Base-by-base conservation (phyloP, 2,888 invertebrate species). In the Eucriotettix oculatus region DNA sequence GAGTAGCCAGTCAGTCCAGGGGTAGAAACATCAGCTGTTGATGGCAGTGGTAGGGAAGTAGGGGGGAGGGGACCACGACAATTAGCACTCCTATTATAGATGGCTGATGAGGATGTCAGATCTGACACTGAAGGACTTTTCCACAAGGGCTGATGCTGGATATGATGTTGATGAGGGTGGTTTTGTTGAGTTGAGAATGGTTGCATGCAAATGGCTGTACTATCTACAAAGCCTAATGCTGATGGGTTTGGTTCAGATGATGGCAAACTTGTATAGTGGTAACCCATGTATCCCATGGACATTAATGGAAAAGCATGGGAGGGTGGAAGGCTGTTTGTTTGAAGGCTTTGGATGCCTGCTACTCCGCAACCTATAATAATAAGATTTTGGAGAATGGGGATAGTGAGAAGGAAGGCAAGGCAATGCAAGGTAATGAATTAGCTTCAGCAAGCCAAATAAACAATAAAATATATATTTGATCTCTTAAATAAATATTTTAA, bases 81-180 rank as follows among this genome's bases (percentile, higher is more conserved):
- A 59, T 54, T 59, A 55, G 55, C 54, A 59, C 54, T 59, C 42
- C 56, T 56, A 43, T 42, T 48, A 55, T 55, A 59, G 58, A 43
- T 42, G 58, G 53, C 53, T 53, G 58, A 53, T 58, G 53, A 58
- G 59, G 60, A 60, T 41, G 57, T 58, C 52, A 63, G 59, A 54
- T 63, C 63, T 17, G 61, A 52, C 43, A 63, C 58, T 40, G 63
- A 63, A n/a, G 63, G 61, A 52, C 61, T 61, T 57, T 61, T 61
- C 63, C 63, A 63, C n/a, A 63, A 58, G n/a, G 14, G 56, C 54
- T 44, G 59, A 48, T 29, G 29, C 55, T 14, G 59, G 17, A 57
- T 16, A n/a, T 11, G 52, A 52, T 52, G 52, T 57, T 14, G 43
- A 57, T 44, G 17, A 57, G 17, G 53, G 58, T 43, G 42, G 58